Evolutionary conservation across 2,797 vertebrate genomes (phyloP), one percentile per base, ranked within the genome.

Genomic region (Takifugu rubripes): DNA sequence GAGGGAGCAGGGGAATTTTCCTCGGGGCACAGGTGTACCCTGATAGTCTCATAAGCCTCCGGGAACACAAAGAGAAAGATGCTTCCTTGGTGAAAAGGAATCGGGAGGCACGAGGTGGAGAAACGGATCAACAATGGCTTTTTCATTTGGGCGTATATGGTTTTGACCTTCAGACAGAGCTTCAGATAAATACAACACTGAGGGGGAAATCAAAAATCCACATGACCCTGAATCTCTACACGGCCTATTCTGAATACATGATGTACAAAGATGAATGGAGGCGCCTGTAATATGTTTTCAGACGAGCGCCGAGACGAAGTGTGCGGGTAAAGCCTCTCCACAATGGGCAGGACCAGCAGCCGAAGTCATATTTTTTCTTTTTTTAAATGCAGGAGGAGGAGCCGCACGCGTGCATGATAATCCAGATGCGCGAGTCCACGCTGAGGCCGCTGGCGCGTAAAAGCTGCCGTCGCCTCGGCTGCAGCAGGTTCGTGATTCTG

Each of bases 1-100:
- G 74, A 80, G 79, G 79, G 74, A 84, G 81, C 84, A 84, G 74
- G 84, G 84, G 84, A 87, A 87, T 86, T 80, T 84, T 86, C 75
- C 78, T 73, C 51, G 66, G 86, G 84, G 80, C 84, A 86, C 84
- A 89, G 65, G 60, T 90, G 86, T 88, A 84, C 77, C 81, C 84
- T 75, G 83, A 84, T 86, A 81, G 79, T 88, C 84, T 86, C 84
- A 86, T 78, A 85, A 86, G 77, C 79, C 84, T 56, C 64, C 1
- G 27, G 72, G 64, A 65, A 61, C 84, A 91, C 84, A 89, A 89
- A 82, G 79, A 72, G 75, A 73, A 78, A 83, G 76, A 81, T 65
- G 81, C 75, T 83, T 86, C 70, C 83, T 77, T 72, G 59, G 79
- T 81, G 78, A 83, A 86, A 84, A 72, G 78, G 79, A 86, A 74